Conservation (phyloP, 2,888 invertebrate genomes). For the Fragum fragum region DNA sequence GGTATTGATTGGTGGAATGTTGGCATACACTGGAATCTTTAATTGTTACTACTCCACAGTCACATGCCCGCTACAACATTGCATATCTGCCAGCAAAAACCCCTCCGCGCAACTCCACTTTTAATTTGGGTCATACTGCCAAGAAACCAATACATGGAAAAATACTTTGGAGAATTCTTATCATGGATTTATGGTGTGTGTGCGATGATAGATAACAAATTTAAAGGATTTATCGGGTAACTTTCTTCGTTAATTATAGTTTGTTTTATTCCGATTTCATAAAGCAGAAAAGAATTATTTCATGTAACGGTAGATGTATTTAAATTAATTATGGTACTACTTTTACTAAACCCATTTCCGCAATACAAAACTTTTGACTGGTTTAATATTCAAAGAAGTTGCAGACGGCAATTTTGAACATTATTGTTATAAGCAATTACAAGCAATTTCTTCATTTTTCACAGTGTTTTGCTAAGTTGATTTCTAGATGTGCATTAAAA, state of each 20-base stretch:
- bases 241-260: neutral
- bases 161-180: conserved; percentile 3
- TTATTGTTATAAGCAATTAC: too few species aligned
- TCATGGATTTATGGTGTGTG: neutral
- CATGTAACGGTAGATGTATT: too few species aligned
- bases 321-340: too few species aligned
- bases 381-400: too few species aligned
- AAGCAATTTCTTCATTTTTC: too few species aligned
- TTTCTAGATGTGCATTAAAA: too few species aligned
- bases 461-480: too few species aligned
- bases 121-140: neutral
- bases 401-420: too few species aligned
- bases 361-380: too few species aligned
- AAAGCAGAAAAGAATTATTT: too few species aligned
- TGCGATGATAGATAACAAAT: neutral
- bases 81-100: conserved; percentile 8
- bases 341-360: too few species aligned
- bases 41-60: conserved; percentile 23
- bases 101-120: neutral
- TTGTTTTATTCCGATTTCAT: too few species aligned
- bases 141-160: neutral
- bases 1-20: conserved; percentile 21
- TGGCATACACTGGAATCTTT: conserved; percentile 27
- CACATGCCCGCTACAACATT: conserved; percentile 12
- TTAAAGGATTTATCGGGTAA: neutral